phyloP scores from a whole-genome alignment of 1,140 invertebrate species.

The Vollenhovia emeryi region DNA sequence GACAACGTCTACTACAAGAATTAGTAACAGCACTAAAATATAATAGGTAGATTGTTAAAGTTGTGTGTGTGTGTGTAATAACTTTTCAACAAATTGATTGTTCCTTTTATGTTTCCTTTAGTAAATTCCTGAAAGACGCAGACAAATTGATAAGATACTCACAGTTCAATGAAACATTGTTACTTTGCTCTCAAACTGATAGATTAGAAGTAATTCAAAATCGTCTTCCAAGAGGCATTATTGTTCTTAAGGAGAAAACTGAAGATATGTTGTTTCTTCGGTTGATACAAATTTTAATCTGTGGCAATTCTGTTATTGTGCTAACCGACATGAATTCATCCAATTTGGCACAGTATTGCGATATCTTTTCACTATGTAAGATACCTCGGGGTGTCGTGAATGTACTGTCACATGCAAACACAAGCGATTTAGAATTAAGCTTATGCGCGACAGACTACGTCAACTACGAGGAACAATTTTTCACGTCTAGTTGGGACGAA shows the following conservation, averaged over 20 bases:
- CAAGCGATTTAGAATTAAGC: not conserved
- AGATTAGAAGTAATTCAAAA: conserved; percentile 6
- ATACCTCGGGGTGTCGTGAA: conserved; percentile 21
- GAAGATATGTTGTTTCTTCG: not conserved
- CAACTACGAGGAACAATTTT: not conserved
- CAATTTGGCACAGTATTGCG: not conserved
- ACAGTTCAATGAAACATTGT: not conserved
- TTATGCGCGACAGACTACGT: not conserved
- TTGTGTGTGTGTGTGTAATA: not conserved
- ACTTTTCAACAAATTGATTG: not conserved
- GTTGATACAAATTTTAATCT: conserved; percentile 18
- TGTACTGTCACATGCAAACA: not conserved
- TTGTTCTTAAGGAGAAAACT: not conserved
- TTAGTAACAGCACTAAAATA: not conserved
- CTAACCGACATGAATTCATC: not conserved
- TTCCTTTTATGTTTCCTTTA: not conserved
- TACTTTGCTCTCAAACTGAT: not conserved
- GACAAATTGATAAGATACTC: no score
- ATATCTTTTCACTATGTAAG: not conserved
- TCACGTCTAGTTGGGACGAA: not conserved
- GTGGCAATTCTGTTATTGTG: conserved; percentile 24
- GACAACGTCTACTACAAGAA: not conserved
- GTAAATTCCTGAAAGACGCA: not conserved
- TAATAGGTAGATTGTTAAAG: not conserved
- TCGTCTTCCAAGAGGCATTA: not conserved